Percentiles rank a stretch among this genome's conserved stretches.
Conservation (phyloP, 2,113 vertebrate species). For the Condylura cristata region DNA sequence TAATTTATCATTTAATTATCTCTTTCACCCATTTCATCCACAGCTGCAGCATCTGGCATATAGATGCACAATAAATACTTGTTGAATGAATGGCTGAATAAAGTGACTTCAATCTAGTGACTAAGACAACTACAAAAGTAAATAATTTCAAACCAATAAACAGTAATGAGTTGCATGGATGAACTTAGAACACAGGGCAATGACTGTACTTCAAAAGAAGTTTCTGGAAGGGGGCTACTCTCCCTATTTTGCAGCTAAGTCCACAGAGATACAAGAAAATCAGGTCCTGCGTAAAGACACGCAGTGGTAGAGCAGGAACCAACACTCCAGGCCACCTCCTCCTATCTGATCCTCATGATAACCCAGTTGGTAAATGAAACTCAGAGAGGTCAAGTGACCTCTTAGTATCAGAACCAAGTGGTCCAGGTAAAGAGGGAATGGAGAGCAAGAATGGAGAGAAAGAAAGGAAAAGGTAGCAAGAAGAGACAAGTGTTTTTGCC, state of each 20-base stretch:
- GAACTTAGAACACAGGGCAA: neutral
- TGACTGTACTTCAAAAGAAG: neutral
- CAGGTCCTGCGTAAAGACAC: neutral
- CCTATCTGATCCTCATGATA: neutral
- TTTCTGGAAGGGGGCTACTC: neutral
- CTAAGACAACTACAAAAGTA: neutral
- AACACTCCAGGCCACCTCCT: neutral
- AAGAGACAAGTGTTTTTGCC: neutral
- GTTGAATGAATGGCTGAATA: neutral
- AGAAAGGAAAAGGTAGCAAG: too few relatives aligned
- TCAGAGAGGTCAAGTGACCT: neutral
- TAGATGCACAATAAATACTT: neutral
- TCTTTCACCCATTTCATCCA: neutral
- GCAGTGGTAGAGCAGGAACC: neutral
- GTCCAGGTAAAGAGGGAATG: neutral
- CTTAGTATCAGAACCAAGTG: neutral
- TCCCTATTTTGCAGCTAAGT: neutral
- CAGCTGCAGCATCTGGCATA: neutral
- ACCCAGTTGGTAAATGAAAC: neutral
- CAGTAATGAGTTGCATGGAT: neutral
- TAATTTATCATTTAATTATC: neutral
- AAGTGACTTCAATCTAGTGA: neutral
- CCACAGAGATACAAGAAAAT: neutral
- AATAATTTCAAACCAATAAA: neutral
- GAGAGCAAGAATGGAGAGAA: neutral